phyloP scores from a whole-genome alignment of 2,113 vertebrate genomes.

The Phalacrocorax carbo region DNA sequence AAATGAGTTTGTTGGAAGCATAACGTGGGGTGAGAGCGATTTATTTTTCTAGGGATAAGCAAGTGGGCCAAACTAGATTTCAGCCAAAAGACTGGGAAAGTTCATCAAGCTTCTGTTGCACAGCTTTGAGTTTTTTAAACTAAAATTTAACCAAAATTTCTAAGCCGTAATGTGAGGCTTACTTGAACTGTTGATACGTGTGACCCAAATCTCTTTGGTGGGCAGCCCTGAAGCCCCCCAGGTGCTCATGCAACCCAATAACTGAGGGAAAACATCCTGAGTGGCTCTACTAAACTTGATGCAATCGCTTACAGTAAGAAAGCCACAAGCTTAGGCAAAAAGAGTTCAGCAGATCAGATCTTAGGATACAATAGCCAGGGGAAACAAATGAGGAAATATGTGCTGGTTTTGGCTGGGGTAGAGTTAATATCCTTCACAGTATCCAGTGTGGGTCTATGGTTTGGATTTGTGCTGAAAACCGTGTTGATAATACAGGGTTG shows the following conservation, averaged over 20 bases:
- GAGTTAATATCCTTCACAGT: too few species aligned
- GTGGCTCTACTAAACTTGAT: not conserved
- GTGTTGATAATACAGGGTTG: too few species aligned
- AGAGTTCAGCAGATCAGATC: not conserved
- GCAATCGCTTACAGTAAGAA: not conserved
- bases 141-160: not conserved
- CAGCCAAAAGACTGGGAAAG: not conserved
- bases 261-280: not conserved
- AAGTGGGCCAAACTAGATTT: not conserved
- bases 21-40: not conserved
- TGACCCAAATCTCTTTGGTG: not conserved
- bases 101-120: accelerated
- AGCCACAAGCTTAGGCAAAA: not conserved
- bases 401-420: too few species aligned
- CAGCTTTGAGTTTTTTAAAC: not conserved
- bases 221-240: not conserved
- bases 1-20: not conserved
- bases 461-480: too few species aligned
- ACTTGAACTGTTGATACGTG: too few species aligned
- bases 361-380: not conserved
- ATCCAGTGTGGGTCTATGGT: too few species aligned
- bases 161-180: not conserved
- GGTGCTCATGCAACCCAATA: not conserved
- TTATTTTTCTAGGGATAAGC: not conserved
- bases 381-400: not conserved